These are phyloP conservation scores for Hippocampus mohnikei DNA, from an alignment of 2,113 vertebrate species.

Conservation along the genomic window DNA sequence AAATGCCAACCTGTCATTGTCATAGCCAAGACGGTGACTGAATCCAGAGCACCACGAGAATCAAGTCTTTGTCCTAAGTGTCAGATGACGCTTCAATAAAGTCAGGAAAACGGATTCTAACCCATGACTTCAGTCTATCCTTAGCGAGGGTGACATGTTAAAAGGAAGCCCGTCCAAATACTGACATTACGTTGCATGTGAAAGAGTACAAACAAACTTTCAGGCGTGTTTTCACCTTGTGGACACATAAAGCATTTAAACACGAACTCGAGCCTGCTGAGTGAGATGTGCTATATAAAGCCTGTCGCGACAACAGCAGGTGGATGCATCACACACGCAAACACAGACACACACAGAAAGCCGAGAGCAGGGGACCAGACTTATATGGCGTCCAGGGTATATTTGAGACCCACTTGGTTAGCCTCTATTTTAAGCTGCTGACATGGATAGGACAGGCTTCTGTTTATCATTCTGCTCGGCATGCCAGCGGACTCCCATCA, in stretches of 20 bases:
- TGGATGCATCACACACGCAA: constrained; percentile 55
- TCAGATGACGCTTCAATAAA: background rate
- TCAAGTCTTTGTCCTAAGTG: background rate
- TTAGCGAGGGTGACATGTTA: background rate
- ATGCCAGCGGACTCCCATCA: constrained; percentile 55
- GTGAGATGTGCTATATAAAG: constrained; percentile 69
- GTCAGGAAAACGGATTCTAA: background rate
- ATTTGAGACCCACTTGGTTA: constrained; percentile 59
- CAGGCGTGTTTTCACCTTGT: constrained; percentile 30
- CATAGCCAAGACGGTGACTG: background rate
- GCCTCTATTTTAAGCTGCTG: constrained; percentile 84
- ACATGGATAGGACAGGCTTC: constrained; percentile 75
- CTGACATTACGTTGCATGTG: background rate
- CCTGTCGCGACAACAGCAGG: constrained; percentile 55
- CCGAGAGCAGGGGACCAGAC: constrained; percentile 72
- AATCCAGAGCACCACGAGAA: background rate
- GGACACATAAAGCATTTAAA: constrained; percentile 18
- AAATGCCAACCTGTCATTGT: constrained; percentile 13
- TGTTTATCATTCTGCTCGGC: constrained; percentile 80
- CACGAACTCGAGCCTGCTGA: constrained; percentile 36
- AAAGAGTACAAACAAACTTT: constrained; percentile 16
- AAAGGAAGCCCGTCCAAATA: no score
- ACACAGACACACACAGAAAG: constrained; percentile 42
- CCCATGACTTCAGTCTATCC: background rate
- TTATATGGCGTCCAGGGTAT: constrained; percentile 75